Base-by-base conservation (phyloP, 2,888 invertebrate species). In the Diarsia brunnea region DNA sequence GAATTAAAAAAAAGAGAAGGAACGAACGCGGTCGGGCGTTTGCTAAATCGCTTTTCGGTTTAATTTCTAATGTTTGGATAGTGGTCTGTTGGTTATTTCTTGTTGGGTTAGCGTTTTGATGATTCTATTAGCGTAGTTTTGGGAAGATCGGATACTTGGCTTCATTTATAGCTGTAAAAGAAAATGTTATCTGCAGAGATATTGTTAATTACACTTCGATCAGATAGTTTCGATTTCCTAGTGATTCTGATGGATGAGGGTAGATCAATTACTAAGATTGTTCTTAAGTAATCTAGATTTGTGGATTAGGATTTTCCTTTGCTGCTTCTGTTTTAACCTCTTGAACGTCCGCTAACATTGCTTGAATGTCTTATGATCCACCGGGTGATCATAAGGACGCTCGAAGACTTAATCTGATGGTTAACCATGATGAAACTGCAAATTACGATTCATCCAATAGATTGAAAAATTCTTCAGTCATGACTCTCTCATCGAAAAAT, bases 41-140 rank as follows among this genome's bases (percentile, higher is more conserved):
- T 91, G 95, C 95, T 94, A 94, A 94, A 94, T 92, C 92, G 73
- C 70, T 88, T 89, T 91, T 91, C 85, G 89, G 88, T 91, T 91
- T 90, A 89, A 90, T 89, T 90, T 91, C 91, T 92, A 92, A 91
- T 90, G 87, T 87, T 85, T 87, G 84, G 66, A 77, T 84, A 85
- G 71, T 69, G 73, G 75, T 43, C 51, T 43, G 60, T 81, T 70
- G 66, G 70, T 63, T 80, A 47, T 53, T 84, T 81, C 53, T 73
- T 82, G 47, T 82, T 82, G 70, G 77, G 24, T 78, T 69, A 19
- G 27, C 69, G 51, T 51, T 47, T 80, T 71, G 78, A 88, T 81
- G 73, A 73, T 84, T 88, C 73, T 76, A 84, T 86, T 82, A 82
- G 67, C 49, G 53, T 19, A 21, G 38, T 45, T 45, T 83, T 71